Evolutionary conservation across 2,888 invertebrate genomes (phyloP).

Genomic region (Nycteola revayana): DNA sequence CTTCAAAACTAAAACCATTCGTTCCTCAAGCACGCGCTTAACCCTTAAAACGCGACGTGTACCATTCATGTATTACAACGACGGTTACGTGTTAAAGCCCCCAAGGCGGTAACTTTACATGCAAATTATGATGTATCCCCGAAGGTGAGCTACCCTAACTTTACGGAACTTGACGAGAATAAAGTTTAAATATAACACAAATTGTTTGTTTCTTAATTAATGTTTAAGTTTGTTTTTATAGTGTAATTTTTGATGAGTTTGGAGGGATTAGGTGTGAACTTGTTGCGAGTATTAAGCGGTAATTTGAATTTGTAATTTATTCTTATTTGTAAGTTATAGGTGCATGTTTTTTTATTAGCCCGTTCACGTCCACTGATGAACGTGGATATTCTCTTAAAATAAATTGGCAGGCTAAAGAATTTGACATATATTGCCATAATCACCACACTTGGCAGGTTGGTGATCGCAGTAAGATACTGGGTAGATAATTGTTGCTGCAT

Average conservation of each 20-base stretch:
- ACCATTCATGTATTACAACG: constrained; percentile 18
- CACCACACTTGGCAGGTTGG: too few species aligned
- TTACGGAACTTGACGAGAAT: constrained; percentile 4
- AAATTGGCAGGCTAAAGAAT: too few species aligned
- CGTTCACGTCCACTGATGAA: too few species aligned
- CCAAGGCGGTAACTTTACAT: constrained; percentile 23
- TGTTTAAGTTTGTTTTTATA: constrained; percentile 1
- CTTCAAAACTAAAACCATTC: neutral
- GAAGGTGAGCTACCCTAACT: constrained; percentile 1
- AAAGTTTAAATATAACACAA: constrained; percentile 18
- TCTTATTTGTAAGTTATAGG: too few species aligned
- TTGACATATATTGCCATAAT: too few species aligned
- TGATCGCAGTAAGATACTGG: too few species aligned
- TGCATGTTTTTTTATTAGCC: too few species aligned
- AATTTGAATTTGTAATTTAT: too few species aligned
- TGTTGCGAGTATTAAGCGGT: neutral
- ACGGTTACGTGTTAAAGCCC: constrained; percentile 18
- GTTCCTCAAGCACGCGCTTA: constrained; percentile 1
- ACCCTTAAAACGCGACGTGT: constrained; percentile 5
- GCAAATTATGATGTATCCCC: constrained; percentile 18
- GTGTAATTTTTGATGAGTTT: constrained; percentile 1
- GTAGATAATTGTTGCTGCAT: too few species aligned
- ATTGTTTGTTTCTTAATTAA: constrained; percentile 6
- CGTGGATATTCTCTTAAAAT: too few species aligned
- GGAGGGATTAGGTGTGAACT: too few species aligned